Evolutionary conservation across 2,113 vertebrate species (phyloP).

Genomic region (Loxodonta africana): DNA sequence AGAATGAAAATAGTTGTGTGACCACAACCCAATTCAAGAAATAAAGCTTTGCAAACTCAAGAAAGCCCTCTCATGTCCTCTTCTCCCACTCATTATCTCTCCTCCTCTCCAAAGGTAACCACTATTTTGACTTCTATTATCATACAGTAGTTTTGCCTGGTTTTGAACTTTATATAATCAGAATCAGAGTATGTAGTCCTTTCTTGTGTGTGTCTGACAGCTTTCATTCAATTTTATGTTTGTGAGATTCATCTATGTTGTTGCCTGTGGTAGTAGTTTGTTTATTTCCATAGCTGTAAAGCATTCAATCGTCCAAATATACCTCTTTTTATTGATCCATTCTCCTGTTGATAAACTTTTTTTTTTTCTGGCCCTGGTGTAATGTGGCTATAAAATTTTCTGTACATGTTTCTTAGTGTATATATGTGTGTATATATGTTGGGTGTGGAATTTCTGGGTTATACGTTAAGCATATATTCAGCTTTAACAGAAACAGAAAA

Average conservation of each 20-base stretch:
- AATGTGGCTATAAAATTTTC: conserved; percentile 22
- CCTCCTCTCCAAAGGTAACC: not conserved
- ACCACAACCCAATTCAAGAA: conserved; percentile 29
- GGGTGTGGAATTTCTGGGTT: not conserved
- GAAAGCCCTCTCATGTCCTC: not conserved
- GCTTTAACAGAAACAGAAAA: conserved; percentile 48
- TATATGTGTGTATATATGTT: not conserved
- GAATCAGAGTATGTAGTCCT: not conserved
- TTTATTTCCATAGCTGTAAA: conserved; percentile 2
- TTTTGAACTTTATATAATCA: too few species aligned
- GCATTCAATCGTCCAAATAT: not conserved
- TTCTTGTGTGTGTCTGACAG: not conserved
- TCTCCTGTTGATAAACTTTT: conserved; percentile 29
- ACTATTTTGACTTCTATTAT: not conserved
- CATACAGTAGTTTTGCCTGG: too few species aligned
- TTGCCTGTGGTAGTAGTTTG: not conserved
- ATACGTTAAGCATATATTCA: conserved; percentile 33
- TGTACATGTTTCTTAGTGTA: conserved; percentile 39
- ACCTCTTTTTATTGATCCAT: not conserved
- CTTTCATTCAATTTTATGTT: not conserved
- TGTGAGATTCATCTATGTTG: not conserved
- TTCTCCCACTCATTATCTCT: not conserved
- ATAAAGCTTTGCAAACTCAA: conserved; percentile 6
- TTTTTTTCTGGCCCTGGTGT: not conserved
- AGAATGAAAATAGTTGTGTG: conserved; percentile 27